Base-by-base conservation (phyloP, 1,140 invertebrate genomes). In the Ptiloglossa arizonensis region DNA sequence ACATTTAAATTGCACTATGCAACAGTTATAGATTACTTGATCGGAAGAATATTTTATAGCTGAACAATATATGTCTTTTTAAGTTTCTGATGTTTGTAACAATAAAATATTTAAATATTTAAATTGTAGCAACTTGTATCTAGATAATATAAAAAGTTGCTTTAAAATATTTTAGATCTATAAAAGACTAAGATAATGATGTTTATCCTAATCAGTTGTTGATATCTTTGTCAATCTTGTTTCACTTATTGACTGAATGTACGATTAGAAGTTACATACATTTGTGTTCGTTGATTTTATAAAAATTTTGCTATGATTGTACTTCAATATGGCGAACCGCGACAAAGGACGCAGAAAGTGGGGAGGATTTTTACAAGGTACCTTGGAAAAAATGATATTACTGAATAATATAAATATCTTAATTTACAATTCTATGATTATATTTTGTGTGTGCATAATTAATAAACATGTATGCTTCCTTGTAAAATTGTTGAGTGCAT, bases 341-440 rank as follows among this genome's bases (percentile, higher is more conserved):
- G 92, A 93, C 92, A 93, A 93, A 93, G 92, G 92, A 93, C 92
- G 92, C 92, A 93, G 85, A 91, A 93, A 93, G 89, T 92, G 92
- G 91, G 90, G 89, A 92, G 89, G 83, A 87, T 91, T 89, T 93
- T 92, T 89, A 89, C 91, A 93, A 93, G 92, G 92, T 93, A 92
- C 56, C 88, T 71, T 67, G 44, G 82, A 77, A 63, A 73, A 64
- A 77, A 75, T 24, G 27, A 62, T 59, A 41, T 67, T 70, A 60
- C 48, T 46, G 29, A 76, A 60, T 79, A 64, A 22, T 50, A 38
- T 56, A 62, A 71, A 35, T 32, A 46, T 77, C 27, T 27, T 54
- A 44, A 60, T 50, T 66, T 66, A 27, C 32, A 46, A 38, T 83
- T 27, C 9, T n/a, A 41, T 17, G 32, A 38, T 69, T 69, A 41